Base-by-base conservation (phyloP, 1,140 invertebrate species). In the Teleogryllus occipitalis region DNA sequence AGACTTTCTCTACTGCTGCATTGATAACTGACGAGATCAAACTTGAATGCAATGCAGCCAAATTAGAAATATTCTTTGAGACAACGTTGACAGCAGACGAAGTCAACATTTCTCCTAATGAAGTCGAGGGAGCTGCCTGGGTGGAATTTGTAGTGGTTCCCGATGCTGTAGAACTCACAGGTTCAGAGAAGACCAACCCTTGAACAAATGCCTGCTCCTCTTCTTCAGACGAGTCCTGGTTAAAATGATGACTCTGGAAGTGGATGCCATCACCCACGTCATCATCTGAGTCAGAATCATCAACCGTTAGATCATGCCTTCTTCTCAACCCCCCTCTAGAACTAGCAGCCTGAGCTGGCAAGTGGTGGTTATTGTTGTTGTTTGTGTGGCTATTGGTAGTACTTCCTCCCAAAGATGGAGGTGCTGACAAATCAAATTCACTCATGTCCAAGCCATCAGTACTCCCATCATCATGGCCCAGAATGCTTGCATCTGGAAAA, bases 181-280 rank as follows among this genome's bases (percentile, higher is more conserved):
- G 12, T 14, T 80, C 79, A 18, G 79, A 73, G 49, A 80, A 80
- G 10, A 15, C 47, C 48, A 80, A 74, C 18, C 79, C 79, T 74
- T 74, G 54, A 12, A 47, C 75, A 15, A 80, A 73, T 47, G 22
- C 76, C 21, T 80, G 47, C n/a, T 80, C 79, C 8, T 80, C 79
- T 74, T 80, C 79, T 22, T 80, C 79, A 39, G 79, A 80, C 8
- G 73, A 76, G 65, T 80, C 79, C 22, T 74, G 73, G 49, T 80
- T 80, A 47, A 80, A 80, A 48, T 80, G 79, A 10, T 74, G 75
- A 39, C 79, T 80, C 48, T 77, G 75, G 22, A 80, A 80, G 6
- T 77, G 75, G 22, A 80, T 80, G 21, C 75, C 79, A 46, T 74
- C 75, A 54, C 21, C 39, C 14, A 76, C 79, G 5, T 80, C 79